Conservation (phyloP, 2,888 invertebrate genomes). For the Phymatocera aterrima region DNA sequence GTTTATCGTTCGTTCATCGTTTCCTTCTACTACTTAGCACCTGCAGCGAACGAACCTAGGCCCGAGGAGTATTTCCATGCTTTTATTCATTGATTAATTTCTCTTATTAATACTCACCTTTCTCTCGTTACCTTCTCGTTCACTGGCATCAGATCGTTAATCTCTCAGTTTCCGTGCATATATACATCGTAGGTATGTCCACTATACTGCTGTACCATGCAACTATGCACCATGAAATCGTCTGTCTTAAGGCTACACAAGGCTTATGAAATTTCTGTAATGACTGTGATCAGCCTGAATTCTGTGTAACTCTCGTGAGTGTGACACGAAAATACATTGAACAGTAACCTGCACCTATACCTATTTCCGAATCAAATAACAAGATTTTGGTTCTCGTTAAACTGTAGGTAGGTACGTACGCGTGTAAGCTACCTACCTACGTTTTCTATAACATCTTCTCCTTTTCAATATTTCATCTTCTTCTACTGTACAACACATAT, state of each 20-base stretch:
- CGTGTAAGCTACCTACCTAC: no score
- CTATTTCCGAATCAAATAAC: constrained; percentile 32
- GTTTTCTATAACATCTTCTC: background rate
- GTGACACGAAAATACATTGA: constrained; percentile 5
- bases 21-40: no score
- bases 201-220: no score
- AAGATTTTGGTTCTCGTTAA: constrained; percentile 12
- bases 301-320: background rate
- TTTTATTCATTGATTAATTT: constrained; percentile 25
- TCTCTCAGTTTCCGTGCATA: background rate
- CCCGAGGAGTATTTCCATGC: constrained; percentile 4
- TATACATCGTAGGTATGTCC: no score
- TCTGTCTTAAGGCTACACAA: background rate
- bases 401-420: no score
- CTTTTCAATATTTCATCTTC: background rate
- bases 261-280: constrained; percentile 27
- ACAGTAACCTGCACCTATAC: no score
- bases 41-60: background rate
- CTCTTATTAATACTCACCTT: constrained; percentile 26
- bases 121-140: constrained; percentile 26
- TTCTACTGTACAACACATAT: background rate
- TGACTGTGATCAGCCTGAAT: constrained; percentile 8
- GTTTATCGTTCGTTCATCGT: constrained; percentile 1
- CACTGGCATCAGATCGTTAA: constrained; percentile 38
- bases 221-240: background rate